These are phyloP conservation scores for Rhinoptilus africanus DNA, from an alignment of 2,113 vertebrate species.

Conservation along the genomic window DNA sequence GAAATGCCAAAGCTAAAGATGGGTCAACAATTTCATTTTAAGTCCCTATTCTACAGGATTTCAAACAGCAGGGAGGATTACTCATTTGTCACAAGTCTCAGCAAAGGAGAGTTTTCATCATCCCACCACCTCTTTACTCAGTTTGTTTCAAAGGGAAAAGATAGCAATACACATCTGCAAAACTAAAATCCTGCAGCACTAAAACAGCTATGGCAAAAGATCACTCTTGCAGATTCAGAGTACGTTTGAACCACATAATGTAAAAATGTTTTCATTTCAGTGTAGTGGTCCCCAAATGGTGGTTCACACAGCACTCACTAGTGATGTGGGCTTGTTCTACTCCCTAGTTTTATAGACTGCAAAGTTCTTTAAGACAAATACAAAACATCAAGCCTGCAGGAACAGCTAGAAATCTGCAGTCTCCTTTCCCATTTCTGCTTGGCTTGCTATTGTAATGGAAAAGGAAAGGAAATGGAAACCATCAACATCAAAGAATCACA, in stretches of 20 bases:
- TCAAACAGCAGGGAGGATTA: neutral
- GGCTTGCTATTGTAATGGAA: neutral
- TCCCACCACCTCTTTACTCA: neutral
- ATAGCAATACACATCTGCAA: neutral
- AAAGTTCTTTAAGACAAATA: neutral
- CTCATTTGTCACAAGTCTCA: neutral
- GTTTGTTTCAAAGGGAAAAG: neutral
- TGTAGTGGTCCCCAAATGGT: neutral
- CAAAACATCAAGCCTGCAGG: neutral
- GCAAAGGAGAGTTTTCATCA: neutral
- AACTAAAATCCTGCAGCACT: neutral
- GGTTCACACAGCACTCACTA: neutral
- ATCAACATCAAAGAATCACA: neutral
- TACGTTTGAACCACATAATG: neutral
- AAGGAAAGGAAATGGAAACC: neutral
- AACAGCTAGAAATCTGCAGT: neutral
- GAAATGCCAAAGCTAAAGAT: slow-evolving; percentile 11
- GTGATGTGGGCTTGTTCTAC: neutral
- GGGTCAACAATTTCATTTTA: neutral
- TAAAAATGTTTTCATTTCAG: neutral
- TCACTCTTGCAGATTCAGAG: neutral
- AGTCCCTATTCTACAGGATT: neutral
- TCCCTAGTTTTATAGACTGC: neutral
- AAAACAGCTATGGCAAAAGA: neutral
- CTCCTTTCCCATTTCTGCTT: neutral